These are phyloP conservation scores for Leuctra nigra DNA, from an alignment of 2,888 invertebrate genomes.

Conservation along the genomic window DNA sequence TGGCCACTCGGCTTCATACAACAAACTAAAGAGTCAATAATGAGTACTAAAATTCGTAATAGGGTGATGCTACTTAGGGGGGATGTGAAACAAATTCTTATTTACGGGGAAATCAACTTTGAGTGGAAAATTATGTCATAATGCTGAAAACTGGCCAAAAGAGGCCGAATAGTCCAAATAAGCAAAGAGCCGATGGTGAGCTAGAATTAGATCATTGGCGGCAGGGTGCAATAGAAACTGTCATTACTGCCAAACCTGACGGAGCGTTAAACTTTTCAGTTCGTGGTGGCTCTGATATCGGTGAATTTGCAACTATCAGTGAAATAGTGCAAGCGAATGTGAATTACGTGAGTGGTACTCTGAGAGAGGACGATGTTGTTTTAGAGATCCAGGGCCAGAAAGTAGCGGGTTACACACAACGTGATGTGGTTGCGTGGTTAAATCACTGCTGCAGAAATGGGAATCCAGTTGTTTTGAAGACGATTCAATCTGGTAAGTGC, in stretches of 20 bases:
- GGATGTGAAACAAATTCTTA: slow-evolving; percentile 18
- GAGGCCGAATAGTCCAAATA: slow-evolving; percentile 35
- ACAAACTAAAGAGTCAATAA: slow-evolving; percentile 17
- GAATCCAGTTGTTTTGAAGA: slow-evolving; percentile 46
- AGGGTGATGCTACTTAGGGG: slow-evolving; percentile 19
- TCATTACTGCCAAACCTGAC: slow-evolving; percentile 40
- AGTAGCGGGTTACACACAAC: slow-evolving; percentile 49
- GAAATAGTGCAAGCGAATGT: slow-evolving; percentile 33
- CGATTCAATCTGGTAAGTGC: slow-evolving; percentile 44
- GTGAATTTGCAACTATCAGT: slow-evolving; percentile 39
- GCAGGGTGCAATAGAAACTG: slow-evolving; percentile 40
- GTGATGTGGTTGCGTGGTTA: slow-evolving; percentile 47
- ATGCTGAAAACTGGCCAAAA: slow-evolving; percentile 37
- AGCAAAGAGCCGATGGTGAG: slow-evolving; percentile 27
- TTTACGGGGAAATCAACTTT: slow-evolving; percentile 27
- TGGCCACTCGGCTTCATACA: slow-evolving; percentile 27
- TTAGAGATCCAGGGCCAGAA: slow-evolving; percentile 49
- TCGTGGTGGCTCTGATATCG: slow-evolving; percentile 46
- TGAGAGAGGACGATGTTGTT: slow-evolving; percentile 39
- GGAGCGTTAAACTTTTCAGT: slow-evolving; percentile 40
- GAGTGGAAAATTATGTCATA: slow-evolving; percentile 34
- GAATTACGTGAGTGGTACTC: slow-evolving; percentile 31
- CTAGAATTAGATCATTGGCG: slow-evolving; percentile 38
- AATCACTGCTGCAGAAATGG: slow-evolving; percentile 47
- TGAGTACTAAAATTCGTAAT: slow-evolving; percentile 15